A percentile compares a stretch with the other conserved stretches of the same genome.
Conservation (phyloP, 2,888 invertebrate genomes). For the Bedellia somnulentella region DNA sequence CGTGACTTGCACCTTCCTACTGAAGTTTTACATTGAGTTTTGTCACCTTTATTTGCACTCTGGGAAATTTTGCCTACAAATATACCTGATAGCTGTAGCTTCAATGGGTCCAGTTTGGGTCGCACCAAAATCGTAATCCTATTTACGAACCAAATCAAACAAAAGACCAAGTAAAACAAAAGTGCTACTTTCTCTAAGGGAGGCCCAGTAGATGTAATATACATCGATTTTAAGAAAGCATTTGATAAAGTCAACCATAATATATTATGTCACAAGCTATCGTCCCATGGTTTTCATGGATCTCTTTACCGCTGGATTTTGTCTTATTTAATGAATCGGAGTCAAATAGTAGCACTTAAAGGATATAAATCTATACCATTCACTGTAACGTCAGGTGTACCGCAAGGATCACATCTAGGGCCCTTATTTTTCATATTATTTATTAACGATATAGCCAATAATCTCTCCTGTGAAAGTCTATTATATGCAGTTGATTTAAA, state of each 20-base stretch:
- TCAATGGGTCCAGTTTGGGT: no score
- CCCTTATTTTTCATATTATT: background rate
- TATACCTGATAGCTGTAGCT: no score
- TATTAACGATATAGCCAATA: background rate
- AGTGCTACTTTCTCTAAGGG: background rate
- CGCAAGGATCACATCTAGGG: constrained; percentile 1
- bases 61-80: no score
- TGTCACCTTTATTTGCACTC: no score
- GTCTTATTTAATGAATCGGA: background rate
- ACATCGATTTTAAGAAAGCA: constrained; percentile 1
- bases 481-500: constrained; percentile 2
- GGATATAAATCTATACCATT: background rate
- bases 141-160: no score
- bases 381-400: background rate
- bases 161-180: no score
- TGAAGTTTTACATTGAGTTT: no score
- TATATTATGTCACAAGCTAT: background rate
- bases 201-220: background rate
- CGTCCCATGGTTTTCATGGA: background rate
- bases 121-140: no score
- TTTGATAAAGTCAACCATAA: constrained; percentile 1
- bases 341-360: background rate
- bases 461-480: background rate
- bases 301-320: background rate
- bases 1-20: no score